Evolutionary conservation across 1,140 invertebrate genomes (phyloP), one percentile per base, ranked within the genome.

Genomic region (Oppia nitens): DNA sequence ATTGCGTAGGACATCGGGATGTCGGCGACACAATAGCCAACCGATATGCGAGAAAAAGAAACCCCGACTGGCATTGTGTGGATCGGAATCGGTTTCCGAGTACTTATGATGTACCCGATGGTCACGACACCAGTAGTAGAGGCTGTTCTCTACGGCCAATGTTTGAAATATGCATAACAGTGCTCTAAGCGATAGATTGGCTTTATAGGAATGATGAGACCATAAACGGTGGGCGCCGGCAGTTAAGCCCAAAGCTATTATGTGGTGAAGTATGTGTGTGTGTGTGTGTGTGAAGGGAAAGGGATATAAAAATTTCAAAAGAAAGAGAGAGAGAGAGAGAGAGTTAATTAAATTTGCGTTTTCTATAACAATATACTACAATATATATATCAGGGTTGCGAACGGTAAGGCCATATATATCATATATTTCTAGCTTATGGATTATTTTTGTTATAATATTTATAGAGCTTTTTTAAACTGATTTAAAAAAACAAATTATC

Each of bases 11-110:
- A 97, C 83, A 55, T 91, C 82, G 0, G 87, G 87, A 70, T 95
- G 91, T 72, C 97, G 96, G 59, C 80, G 69, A 60, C 84, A 83
- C 29, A 96, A 70, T 45, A 96, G 73, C 92, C 93, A 97, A 11
- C 93, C 92, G 55, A 95, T 78, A 67, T 97, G 93, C 0, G 92
- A 78, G 72, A 96, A 97, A 76, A 97, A 96, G 73, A 96, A 94
- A 2, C 92, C 93, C 12, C 91, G 77, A 3, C 78, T 89, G 2
- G 89, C 87, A 71, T 96, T 95, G 67, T 96, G 90, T 0, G 93
- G 92, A 74, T 97, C 92, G 3, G 91, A 92, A 71, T 95, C 80
- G 0, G 93, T 96, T 71, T 97, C 92, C 3, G 84, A 86, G 73
- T 83, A 96, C 70, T 96, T 96, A 75, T 97, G 92, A 70, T 97